Evolutionary conservation across 2,113 vertebrate species (phyloP).

Genomic region (Chionomys nivalis): DNA sequence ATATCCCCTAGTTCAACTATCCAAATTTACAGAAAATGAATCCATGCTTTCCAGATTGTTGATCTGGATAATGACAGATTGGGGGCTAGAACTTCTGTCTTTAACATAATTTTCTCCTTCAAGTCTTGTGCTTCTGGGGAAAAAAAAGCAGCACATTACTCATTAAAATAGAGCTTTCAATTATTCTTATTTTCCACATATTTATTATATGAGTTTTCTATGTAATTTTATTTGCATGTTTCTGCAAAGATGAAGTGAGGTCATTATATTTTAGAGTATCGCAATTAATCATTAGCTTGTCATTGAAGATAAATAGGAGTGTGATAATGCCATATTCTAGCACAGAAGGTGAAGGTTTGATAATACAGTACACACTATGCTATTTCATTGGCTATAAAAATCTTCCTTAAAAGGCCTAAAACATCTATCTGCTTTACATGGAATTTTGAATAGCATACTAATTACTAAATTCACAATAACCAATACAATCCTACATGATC

Average conservation of each 20-base stretch:
- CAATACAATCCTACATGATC: neutral
- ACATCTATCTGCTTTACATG: neutral
- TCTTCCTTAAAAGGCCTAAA: neutral
- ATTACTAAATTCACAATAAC: constrained; percentile 7
- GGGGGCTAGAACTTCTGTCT: neutral
- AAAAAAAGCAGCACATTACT: neutral
- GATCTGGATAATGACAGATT: constrained; percentile 54
- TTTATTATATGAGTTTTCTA: neutral
- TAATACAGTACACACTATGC: neutral
- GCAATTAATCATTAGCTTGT: neutral
- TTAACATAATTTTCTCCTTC: neutral
- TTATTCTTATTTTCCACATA: neutral
- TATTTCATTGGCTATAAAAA: neutral
- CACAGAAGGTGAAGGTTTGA: neutral
- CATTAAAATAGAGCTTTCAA: neutral
- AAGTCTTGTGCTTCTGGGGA: constrained; percentile 7
- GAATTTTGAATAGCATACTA: neutral
- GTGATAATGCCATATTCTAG: neutral
- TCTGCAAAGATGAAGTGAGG: neutral
- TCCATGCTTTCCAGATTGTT: constrained; percentile 55
- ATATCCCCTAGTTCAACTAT: constrained; percentile 40
- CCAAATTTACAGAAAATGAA: constrained; percentile 55
- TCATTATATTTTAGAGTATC: neutral
- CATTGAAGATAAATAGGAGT: neutral
- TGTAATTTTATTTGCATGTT: constrained; percentile 6